These are phyloP conservation scores for Yponomeuta cagnagella DNA, from an alignment of 2,888 invertebrate species.

Conservation along the genomic window DNA sequence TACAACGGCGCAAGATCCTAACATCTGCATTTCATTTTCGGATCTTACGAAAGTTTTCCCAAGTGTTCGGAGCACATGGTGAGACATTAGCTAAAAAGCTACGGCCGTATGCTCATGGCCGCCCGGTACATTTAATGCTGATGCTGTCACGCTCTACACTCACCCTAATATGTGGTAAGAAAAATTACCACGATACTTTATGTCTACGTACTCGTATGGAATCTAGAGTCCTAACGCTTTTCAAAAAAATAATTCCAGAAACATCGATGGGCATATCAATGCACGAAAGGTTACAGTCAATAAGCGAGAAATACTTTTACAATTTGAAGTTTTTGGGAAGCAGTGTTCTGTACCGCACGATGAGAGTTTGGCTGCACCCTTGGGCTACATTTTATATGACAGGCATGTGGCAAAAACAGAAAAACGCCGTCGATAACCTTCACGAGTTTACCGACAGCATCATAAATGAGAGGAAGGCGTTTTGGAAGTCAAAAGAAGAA, in stretches of 20 bases:
- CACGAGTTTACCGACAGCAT: conserved; percentile 70
- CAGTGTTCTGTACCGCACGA: conserved; percentile 25
- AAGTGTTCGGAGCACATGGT: conserved; percentile 47
- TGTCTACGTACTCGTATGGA: not conserved
- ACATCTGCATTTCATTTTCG: conserved; percentile 65
- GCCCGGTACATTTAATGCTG: conserved; percentile 54
- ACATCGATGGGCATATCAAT: conserved; percentile 76
- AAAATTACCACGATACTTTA: not conserved
- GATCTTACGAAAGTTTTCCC: conserved; percentile 48
- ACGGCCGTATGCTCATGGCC: conserved; percentile 27
- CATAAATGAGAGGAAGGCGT: conserved; percentile 47
- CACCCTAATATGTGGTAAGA: conserved; percentile 70
- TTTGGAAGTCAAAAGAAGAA: not conserved
- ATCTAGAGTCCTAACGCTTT: no score
- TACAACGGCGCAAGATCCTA: conserved; percentile 53
- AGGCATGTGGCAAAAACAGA: conserved; percentile 51
- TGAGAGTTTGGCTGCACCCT: conserved; percentile 66
- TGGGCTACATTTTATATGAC: conserved; percentile 55
- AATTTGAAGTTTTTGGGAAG: conserved; percentile 42
- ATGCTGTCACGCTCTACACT: conserved; percentile 66
- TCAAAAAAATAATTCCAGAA: conserved; percentile 23
- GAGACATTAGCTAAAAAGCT: conserved; percentile 31
- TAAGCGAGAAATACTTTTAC: conserved; percentile 56
- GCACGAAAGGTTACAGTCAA: conserved; percentile 36
- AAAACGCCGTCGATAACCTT: conserved; percentile 51